These are phyloP conservation scores for Matsumyia berberina DNA, from an alignment of 2,888 invertebrate genomes.

Conservation along the genomic window DNA sequence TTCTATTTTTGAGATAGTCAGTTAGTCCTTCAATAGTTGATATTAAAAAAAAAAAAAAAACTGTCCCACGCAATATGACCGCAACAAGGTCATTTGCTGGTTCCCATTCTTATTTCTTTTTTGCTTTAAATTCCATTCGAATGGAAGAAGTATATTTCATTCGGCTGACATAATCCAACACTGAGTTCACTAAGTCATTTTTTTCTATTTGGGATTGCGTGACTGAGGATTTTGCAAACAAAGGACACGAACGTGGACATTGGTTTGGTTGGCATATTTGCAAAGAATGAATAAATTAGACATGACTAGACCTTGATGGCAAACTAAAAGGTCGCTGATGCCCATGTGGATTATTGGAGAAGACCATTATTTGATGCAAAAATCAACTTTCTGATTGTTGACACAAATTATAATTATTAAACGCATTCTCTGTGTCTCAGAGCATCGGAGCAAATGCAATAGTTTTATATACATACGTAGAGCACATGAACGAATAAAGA, in stretches of 20 bases:
- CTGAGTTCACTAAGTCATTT: conserved; percentile 23
- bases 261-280: conserved; percentile 13
- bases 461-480: too few species aligned
- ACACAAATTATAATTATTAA: too few species aligned
- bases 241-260: conserved; percentile 34
- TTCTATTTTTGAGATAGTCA: background rate
- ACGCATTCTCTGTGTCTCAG: too few species aligned
- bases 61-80: conserved; percentile 36
- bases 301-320: background rate
- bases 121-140: conserved; percentile 5
- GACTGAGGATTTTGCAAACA: conserved; percentile 33
- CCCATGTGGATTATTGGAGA: background rate
- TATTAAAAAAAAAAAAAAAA: background rate
- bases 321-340: conserved; percentile 5
- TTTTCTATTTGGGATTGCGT: conserved; percentile 37
- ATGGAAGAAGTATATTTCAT: background rate
- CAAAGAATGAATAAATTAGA: conserved; percentile 1
- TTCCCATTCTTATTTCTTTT: background rate
- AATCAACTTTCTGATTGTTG: too few species aligned
- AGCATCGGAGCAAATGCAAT: too few species aligned
- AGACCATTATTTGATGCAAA: too few species aligned
- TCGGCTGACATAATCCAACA: conserved; percentile 1
- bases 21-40: background rate
- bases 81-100: conserved; percentile 4
- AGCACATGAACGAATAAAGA: too few species aligned